Percentiles rank a stretch among this genome's conserved stretches.
Evolutionary conservation across 2,797 vertebrate genomes (phyloP).

Genomic region (Lepilemur ruficaudatus): DNA sequence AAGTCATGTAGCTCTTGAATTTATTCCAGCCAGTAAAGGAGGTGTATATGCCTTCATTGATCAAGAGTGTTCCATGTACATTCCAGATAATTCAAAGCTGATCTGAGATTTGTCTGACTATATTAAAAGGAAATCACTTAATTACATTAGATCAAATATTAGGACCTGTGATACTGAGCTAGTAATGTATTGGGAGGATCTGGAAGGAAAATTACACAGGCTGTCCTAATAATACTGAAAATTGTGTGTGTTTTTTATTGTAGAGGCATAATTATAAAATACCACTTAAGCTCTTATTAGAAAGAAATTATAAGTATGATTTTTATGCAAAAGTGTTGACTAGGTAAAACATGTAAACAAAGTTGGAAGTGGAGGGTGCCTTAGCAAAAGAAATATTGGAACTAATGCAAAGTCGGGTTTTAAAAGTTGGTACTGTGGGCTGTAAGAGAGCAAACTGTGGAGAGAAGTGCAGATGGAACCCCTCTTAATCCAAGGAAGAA

Average conservation of each 20-base stretch:
- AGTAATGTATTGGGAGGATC: constrained; percentile 28
- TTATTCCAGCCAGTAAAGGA: background rate
- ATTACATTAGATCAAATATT: background rate
- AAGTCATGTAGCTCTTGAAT: background rate
- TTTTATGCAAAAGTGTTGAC: constrained; percentile 9
- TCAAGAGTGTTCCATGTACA: background rate
- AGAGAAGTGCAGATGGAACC: background rate
- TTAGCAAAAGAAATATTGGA: background rate
- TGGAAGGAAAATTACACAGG: background rate
- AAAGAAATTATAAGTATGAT: constrained; percentile 5
- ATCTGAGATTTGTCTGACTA: background rate
- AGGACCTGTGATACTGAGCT: background rate
- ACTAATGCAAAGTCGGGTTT: background rate
- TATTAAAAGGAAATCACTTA: constrained; percentile 17
- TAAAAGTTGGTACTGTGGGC: background rate
- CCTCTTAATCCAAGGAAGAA: background rate
- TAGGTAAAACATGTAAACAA: background rate
- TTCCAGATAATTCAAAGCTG: background rate
- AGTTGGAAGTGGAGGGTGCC: background rate
- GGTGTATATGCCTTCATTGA: background rate
- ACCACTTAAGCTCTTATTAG: background rate
- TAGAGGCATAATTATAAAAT: background rate
- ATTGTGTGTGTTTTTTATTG: background rate
- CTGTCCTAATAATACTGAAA: background rate
- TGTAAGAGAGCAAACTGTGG: background rate